Conservation (phyloP, 1,140 invertebrate species). For the Oedothorax gibbosus region DNA sequence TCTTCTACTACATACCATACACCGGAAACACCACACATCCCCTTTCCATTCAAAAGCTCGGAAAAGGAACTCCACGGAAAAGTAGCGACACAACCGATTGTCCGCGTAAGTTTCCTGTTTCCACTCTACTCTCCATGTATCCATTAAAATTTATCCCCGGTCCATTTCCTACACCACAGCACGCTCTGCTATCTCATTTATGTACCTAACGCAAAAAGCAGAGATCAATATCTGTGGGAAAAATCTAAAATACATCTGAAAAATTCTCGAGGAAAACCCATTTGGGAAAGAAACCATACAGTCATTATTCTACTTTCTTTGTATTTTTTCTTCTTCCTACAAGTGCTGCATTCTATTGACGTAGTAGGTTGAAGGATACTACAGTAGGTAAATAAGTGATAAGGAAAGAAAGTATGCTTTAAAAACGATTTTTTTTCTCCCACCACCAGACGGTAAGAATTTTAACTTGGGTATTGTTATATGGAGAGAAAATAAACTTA, state of each 20-base stretch:
- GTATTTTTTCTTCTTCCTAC: background rate
- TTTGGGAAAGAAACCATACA: slow-evolving; percentile 57
- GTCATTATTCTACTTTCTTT: slow-evolving; percentile 49
- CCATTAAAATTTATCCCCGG: slow-evolving; percentile 37
- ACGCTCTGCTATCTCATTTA: slow-evolving; percentile 42
- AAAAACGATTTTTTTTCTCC: slow-evolving; percentile 37
- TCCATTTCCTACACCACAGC: background rate
- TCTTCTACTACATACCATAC: too few relatives aligned
- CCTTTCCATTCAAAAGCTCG: too few relatives aligned
- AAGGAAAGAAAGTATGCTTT: slow-evolving; percentile 49
- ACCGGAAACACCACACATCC: too few relatives aligned
- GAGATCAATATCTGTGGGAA: slow-evolving; percentile 44
- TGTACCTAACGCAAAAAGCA: slow-evolving; percentile 37
- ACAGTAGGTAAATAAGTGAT: slow-evolving; percentile 56
- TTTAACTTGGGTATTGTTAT: slow-evolving; percentile 27
- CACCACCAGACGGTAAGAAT: slow-evolving; percentile 11
- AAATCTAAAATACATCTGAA: slow-evolving; percentile 58
- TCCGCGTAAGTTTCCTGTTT: background rate
- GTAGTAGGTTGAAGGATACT: slow-evolving; percentile 35
- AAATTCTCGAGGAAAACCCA: slow-evolving; percentile 58
- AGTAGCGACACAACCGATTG: background rate
- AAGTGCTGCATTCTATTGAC: slow-evolving; percentile 47
- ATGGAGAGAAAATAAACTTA: too few relatives aligned
- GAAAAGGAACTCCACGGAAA: too few relatives aligned
- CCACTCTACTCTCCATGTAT: slow-evolving; percentile 7